Evolutionary conservation across 2,888 invertebrate genomes (phyloP), one percentile per base, ranked within the genome.

Genomic region (Linnaemya vulpina): DNA sequence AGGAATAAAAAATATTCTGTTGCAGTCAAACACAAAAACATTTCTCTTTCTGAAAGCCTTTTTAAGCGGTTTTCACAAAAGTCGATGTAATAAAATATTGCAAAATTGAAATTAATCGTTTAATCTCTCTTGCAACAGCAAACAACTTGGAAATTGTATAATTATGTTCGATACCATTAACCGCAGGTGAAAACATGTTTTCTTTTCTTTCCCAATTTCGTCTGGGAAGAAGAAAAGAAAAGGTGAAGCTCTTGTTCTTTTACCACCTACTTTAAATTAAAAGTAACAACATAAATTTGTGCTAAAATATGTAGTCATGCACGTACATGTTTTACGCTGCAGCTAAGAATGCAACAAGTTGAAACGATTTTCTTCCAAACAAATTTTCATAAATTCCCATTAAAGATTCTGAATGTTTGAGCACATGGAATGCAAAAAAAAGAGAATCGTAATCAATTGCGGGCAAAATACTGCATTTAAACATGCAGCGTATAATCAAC

Each of bases 321-420:
- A 79, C 49, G 38, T 60, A 67, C 49, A 43, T 73, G 73, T 58
- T 63, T 60, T 17, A 51, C 40, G 65, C 43, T 76, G 62, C 53
- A 78, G 17, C 62, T 22, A 38, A 67, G 30, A 67, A 68, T 55
- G 53, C 55, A 76, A 43, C 60, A 79, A 67, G 51, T 43, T 53
- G 43, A 60, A 71, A 51, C 0, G 40, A 22, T 38, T 70, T 38
- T 70, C 43, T 49, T 63, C 40, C 25, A 22, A 74, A 75, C 81
- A 74, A 85, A 85, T 81, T 85, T 85, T 85, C 74, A 78, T 74
- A 85, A 82, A 85, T 85, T 85, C 78, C 74, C 70, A 82, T 71
- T 71, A 43, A 65, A 65, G 67, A 43, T 68, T 62, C 68, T 17
- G 49, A 60, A 68, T 68, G 58, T 60, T 77, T 51, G 17, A 60